Conservation (phyloP, 2,113 vertebrate species). For the Lycaon pictus region DNA sequence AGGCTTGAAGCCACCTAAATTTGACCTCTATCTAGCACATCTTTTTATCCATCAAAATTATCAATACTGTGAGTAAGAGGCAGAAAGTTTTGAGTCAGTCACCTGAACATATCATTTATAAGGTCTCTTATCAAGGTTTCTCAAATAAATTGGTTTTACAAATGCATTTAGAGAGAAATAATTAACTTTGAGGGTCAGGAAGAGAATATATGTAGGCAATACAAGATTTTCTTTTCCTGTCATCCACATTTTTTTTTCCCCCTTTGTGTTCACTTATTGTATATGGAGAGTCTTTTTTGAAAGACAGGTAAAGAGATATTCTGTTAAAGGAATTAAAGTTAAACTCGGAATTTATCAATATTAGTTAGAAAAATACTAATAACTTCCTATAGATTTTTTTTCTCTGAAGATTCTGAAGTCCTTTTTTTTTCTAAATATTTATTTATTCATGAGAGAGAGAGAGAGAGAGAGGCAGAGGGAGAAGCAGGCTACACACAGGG, state of each 20-base stretch:
- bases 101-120: constrained; percentile 58
- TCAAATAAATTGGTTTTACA: constrained; percentile 74
- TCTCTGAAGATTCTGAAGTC: not conserved
- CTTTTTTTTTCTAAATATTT: not conserved
- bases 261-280: constrained; percentile 19
- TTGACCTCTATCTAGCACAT: constrained; percentile 63
- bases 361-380: not conserved
- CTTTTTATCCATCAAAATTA: constrained; percentile 75
- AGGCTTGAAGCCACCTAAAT: constrained; percentile 64
- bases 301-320: constrained; percentile 5
- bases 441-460: too few relatives aligned
- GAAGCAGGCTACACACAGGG: too few relatives aligned
- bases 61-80: constrained; percentile 58
- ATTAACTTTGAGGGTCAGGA: constrained; percentile 76
- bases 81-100: constrained; percentile 52
- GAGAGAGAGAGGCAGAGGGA: too few relatives aligned
- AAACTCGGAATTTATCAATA: not conserved
- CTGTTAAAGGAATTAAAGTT: constrained; percentile 9
- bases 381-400: not conserved
- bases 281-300: not conserved
- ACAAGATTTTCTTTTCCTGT: constrained; percentile 13
- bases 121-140: constrained; percentile 73
- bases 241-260: too few relatives aligned
- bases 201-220: constrained; percentile 44
- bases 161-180: constrained; percentile 71